Evolutionary conservation across 2,113 vertebrate genomes (phyloP), one percentile per base, ranked within the genome.

Genomic region (Sitta europaea): DNA sequence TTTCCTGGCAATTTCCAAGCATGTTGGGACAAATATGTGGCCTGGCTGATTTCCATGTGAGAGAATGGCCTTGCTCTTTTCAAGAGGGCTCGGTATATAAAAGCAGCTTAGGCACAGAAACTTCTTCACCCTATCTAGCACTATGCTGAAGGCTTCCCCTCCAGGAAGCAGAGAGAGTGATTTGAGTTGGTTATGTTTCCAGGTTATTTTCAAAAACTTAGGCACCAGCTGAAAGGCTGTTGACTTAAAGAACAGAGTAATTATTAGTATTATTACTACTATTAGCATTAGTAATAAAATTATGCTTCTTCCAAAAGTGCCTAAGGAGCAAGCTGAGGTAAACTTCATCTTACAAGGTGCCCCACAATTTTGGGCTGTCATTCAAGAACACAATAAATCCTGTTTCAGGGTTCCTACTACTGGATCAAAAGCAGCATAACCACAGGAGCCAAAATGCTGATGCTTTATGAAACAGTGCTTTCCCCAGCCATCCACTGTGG

Each of bases 381-480:
- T 90, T 92, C 92, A 95, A 90, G 54, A 90, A 15, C 29, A 76
- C 35, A 31, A 17, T 61, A 97, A 88, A 83, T 73, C 55, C 82
- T 88, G 82, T 94, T 96, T 92, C 91, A 86, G 83, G 86, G 63
- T 77, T 95, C 54, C 63, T 59, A 80, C 67, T 88, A 29, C 91
- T 71, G 75, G 75, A 96, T 96, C 91, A 88, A 94, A 90, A 90
- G 33, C 81, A 93, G n/a, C 66, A 93, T 77, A 80, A 78, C n/a
- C 58, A 27, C 36, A 68, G 40, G 17, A 88, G 54, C 59, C 78
- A 93, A 92, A 94, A 86, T 38, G 82, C 78, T 94, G 90, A 90
- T 3, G 4, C 14, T 47, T 25, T 65, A 47, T 45, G 43, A 95
- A 93, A 76, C 58, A 80, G 86, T 82, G 77, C 51, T 92, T 95